phyloP scores from a whole-genome alignment of 2,113 vertebrate genomes.

The Syngnathoides biaculeatus region DNA sequence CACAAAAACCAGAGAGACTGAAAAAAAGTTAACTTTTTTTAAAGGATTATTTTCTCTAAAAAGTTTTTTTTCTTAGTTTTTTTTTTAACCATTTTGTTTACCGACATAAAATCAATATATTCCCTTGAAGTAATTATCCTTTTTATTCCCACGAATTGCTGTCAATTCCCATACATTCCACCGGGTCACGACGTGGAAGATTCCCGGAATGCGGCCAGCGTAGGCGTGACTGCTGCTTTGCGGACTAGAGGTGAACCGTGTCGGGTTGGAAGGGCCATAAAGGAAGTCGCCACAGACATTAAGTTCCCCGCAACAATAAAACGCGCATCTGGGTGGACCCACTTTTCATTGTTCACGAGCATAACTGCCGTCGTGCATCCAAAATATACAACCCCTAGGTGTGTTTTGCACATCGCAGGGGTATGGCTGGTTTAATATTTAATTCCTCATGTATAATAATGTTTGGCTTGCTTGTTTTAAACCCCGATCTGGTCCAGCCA shows the following conservation, averaged over 20 bases:
- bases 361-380: conserved; percentile 21
- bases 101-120: neutral
- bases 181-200: neutral
- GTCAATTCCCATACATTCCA: neutral
- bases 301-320: conserved; percentile 53
- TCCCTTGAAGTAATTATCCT: neutral
- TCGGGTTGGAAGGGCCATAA: conserved; percentile 74
- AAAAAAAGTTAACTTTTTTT: too few relatives aligned
- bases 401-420: conserved; percentile 6
- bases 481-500: neutral
- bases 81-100: conserved; percentile 1
- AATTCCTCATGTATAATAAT: conserved; percentile 21
- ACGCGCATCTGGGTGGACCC: conserved; percentile 20
- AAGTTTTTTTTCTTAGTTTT: neutral
- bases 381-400: conserved; percentile 18
- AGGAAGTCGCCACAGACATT: conserved; percentile 43
- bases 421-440: conserved; percentile 21
- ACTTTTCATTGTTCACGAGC: conserved; percentile 39
- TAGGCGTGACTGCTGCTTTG: conserved; percentile 38
- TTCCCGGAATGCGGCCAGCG: neutral
- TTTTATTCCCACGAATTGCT: neutral
- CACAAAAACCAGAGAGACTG: too few relatives aligned
- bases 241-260: conserved; percentile 62
- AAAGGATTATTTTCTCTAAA: too few relatives aligned
- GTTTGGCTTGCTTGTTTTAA: conserved; percentile 4